These are phyloP conservation scores for Daubentonia madagascariensis DNA, from an alignment of 2,113 vertebrate species.

Conservation along the genomic window DNA sequence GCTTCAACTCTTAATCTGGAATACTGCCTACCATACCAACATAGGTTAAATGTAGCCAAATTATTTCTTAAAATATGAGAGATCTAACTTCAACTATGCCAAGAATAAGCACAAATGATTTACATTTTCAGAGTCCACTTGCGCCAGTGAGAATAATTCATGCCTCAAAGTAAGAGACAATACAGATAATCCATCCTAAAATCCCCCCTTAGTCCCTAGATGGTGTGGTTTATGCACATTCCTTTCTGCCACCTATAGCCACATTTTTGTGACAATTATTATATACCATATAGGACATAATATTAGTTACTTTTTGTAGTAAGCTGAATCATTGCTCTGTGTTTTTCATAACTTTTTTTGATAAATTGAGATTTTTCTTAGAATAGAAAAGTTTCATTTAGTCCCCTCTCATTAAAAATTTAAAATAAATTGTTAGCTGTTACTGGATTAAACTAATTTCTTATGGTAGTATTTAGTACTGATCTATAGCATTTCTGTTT, in stretches of 20 bases:
- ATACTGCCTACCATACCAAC: neutral
- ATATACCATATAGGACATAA: neutral
- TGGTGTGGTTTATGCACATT: neutral
- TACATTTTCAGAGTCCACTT: neutral
- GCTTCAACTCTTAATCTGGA: neutral
- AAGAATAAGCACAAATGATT: neutral
- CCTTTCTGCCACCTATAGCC: neutral
- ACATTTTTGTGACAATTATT: neutral
- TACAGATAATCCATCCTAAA: neutral
- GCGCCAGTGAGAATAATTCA: neutral
- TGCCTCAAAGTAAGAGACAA: neutral
- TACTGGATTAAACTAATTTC: neutral
- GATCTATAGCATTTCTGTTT: neutral
- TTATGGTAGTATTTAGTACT: neutral
- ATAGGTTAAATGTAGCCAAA: neutral
- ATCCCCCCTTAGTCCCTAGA: neutral
- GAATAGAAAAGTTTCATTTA: neutral
- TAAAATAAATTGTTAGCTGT: neutral
- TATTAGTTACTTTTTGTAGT: neutral
- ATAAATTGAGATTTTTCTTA: neutral
- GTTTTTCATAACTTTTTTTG: slow-evolving; percentile 16
- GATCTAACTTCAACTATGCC: neutral
- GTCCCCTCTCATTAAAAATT: neutral
- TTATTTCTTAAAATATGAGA: neutral
- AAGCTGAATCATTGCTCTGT: neutral